Evolutionary conservation across 2,797 vertebrate species (phyloP).

Genomic region (Sebastolobus alascanus): DNA sequence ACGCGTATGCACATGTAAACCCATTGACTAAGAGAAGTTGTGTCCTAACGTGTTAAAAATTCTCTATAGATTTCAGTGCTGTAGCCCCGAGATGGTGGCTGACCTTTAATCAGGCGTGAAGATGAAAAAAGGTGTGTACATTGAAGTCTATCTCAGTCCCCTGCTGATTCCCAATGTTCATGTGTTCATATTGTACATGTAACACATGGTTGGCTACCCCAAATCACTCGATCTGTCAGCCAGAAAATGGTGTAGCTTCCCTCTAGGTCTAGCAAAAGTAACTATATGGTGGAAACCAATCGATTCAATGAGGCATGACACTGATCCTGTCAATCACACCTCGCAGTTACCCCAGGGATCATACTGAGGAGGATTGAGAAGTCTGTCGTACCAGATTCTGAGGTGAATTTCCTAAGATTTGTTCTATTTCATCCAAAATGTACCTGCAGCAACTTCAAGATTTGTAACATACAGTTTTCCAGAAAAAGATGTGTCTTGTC

Average conservation of each 20-base stretch:
- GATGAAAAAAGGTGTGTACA: not conserved
- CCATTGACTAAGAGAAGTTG: not conserved
- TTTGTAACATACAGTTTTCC: not conserved
- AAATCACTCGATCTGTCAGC: constrained; percentile 19
- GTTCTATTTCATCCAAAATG: constrained; percentile 3
- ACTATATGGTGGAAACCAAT: constrained; percentile 29
- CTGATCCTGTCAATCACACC: constrained; percentile 44
- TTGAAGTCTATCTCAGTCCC: not conserved
- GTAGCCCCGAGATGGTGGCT: not conserved
- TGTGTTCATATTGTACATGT: constrained; percentile 16
- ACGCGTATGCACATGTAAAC: not conserved
- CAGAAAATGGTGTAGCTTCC: constrained; percentile 28
- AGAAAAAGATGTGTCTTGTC: not conserved
- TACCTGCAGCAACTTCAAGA: not conserved
- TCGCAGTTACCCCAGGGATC: constrained; percentile 7
- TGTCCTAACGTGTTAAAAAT: not conserved
- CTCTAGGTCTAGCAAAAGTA: constrained; percentile 1
- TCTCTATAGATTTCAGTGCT: not conserved
- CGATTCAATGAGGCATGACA: constrained; percentile 32
- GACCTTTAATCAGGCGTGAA: not conserved
- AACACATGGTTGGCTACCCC: not conserved
- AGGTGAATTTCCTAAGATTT: constrained; percentile 22
- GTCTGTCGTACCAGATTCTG: constrained; percentile 9
- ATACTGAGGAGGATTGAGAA: constrained; percentile 7
- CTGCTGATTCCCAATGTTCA: constrained; percentile 5